phyloP scores from a whole-genome alignment of 2,113 vertebrate species.

The Burhinus bistriatus region DNA sequence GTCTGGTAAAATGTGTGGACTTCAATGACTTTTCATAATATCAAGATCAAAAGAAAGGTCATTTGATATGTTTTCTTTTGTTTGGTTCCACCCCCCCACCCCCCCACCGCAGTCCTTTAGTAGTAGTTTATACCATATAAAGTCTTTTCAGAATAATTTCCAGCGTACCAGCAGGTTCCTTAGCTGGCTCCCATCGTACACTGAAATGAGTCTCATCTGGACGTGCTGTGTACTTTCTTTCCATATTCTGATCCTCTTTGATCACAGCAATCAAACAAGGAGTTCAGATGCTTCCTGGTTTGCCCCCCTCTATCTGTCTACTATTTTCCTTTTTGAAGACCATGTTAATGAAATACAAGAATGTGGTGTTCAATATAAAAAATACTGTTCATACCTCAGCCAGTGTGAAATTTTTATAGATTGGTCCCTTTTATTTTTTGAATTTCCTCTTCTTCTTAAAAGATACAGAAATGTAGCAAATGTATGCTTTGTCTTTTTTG shows the following conservation, averaged over 20 bases:
- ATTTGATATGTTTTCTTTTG: neutral
- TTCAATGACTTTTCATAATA: neutral
- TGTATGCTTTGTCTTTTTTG: neutral
- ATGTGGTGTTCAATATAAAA: neutral
- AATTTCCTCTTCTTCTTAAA: neutral
- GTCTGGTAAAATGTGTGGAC: neutral
- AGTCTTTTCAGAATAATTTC: neutral
- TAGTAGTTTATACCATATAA: neutral
- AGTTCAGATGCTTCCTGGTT: neutral
- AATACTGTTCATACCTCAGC: neutral
- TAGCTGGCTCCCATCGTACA: neutral
- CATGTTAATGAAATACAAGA: conserved; percentile 25
- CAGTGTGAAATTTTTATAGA: neutral
- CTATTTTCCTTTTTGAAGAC: neutral
- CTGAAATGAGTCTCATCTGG: conserved; percentile 21
- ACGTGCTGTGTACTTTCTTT: conserved; percentile 28
- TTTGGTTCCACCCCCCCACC: no score
- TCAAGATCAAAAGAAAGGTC: neutral
- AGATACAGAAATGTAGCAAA: neutral
- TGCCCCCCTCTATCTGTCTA: neutral
- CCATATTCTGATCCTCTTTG: conserved; percentile 23
- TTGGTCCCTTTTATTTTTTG: neutral
- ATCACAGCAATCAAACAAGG: conserved; percentile 5
- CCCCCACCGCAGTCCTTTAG: neutral
- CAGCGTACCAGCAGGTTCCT: neutral